These are phyloP conservation scores for Agriopis leucophaearia DNA, from an alignment of 2,888 invertebrate genomes.

Conservation along the genomic window DNA sequence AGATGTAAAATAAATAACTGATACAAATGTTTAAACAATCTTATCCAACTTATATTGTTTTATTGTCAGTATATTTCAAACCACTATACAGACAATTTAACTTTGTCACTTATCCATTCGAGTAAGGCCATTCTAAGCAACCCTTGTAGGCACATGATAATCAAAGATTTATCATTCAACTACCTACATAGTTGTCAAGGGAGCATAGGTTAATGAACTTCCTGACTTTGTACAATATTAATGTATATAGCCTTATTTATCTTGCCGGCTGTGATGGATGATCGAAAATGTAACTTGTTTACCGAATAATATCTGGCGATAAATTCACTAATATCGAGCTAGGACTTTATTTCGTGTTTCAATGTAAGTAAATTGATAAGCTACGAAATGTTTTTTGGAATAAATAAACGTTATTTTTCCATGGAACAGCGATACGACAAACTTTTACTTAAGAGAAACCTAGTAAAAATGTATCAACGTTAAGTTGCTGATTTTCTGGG, in stretches of 20 bases:
- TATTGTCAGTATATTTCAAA: too few relatives aligned
- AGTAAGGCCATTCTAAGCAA: constrained; percentile 11
- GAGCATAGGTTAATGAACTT: constrained; percentile 39
- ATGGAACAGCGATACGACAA: background rate
- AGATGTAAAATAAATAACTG: too few relatives aligned
- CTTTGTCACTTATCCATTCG: too few relatives aligned
- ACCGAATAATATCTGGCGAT: constrained; percentile 39
- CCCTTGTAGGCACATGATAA: constrained; percentile 25
- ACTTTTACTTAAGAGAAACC: background rate
- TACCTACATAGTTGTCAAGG: constrained; percentile 24
- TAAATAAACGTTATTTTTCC: constrained; percentile 13
- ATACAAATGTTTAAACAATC: too few relatives aligned
- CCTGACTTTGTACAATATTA: constrained; percentile 34
- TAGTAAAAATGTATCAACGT: too few relatives aligned
- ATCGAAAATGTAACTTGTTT: constrained; percentile 45
- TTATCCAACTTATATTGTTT: too few relatives aligned
- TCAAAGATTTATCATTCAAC: constrained; percentile 25
- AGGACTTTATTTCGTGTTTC: constrained; percentile 21
- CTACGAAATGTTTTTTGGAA: constrained; percentile 15
- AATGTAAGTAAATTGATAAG: constrained; percentile 17
- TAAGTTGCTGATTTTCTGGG: background rate
- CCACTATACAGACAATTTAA: too few relatives aligned
- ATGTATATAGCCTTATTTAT: constrained; percentile 41
- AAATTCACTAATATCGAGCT: constrained; percentile 32
- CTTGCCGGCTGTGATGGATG: constrained; percentile 43